Conservation (phyloP, 2,797 vertebrate species). For the Alca torda region DNA sequence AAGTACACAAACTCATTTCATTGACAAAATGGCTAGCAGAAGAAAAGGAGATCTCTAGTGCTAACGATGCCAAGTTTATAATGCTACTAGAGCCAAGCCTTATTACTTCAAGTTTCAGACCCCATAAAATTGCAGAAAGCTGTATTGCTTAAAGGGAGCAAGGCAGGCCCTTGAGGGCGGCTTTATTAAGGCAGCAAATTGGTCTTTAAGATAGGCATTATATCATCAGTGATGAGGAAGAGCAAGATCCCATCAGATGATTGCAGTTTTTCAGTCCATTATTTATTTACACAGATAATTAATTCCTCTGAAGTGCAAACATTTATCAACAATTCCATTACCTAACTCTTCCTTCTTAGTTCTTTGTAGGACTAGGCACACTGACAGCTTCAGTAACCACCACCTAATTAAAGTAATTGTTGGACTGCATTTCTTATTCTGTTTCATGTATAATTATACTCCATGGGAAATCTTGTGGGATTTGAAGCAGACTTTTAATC, state of each 20-base stretch:
- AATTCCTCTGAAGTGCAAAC: conserved; percentile 55
- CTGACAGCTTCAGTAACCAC: conserved; percentile 67
- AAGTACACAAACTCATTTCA: background rate
- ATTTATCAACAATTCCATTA: conserved; percentile 64
- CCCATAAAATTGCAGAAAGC: background rate
- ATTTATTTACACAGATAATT: conserved; percentile 67
- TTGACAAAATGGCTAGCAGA: background rate
- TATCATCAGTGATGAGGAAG: background rate
- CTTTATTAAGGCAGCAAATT: background rate
- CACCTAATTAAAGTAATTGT: conserved; percentile 78
- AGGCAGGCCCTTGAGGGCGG: background rate
- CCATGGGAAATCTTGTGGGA: conserved; percentile 66
- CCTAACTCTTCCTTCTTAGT: conserved; percentile 24
- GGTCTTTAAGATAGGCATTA: background rate
- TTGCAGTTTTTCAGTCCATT: conserved; percentile 7
- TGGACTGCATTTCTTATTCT: conserved; percentile 74
- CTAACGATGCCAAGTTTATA: rapidly evolving
- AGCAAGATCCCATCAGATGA: conserved; percentile 1
- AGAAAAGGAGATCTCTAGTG: background rate
- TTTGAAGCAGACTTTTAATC: conserved; percentile 74
- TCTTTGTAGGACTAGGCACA: conserved; percentile 22
- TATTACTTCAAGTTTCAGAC: background rate
- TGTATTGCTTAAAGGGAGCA: background rate
- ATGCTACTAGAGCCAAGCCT: background rate
- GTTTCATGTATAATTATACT: conserved; percentile 76